A percentile compares a stretch with the other conserved stretches of the same genome.
Conservation (phyloP, 2,888 invertebrate genomes). For the Asteroscopus sphinx region DNA sequence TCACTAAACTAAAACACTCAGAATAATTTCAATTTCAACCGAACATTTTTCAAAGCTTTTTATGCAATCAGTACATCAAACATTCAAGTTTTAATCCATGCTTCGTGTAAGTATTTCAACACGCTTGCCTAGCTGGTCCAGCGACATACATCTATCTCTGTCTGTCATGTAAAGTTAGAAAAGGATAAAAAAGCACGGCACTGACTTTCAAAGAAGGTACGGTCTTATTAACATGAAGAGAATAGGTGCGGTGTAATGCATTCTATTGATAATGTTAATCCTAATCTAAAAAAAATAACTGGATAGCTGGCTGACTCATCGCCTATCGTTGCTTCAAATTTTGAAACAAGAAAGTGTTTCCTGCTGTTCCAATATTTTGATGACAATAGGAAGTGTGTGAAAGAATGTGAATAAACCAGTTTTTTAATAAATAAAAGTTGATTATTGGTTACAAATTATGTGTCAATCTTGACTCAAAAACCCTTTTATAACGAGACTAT, state of each 20-base stretch:
- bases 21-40: slow-evolving; percentile 43
- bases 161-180: slow-evolving; percentile 51
- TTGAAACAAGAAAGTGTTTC: slow-evolving; percentile 34
- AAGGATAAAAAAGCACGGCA: slow-evolving; percentile 53
- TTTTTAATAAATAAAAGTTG: not conserved
- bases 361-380: slow-evolving; percentile 37
- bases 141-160: slow-evolving; percentile 57
- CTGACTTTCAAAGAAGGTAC: slow-evolving; percentile 62
- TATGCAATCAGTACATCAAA: slow-evolving; percentile 73
- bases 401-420: not conserved
- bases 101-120: slow-evolving; percentile 87
- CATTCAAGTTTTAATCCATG: slow-evolving; percentile 85
- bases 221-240: slow-evolving; percentile 71
- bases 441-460: not conserved
- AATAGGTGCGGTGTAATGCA: slow-evolving; percentile 72
- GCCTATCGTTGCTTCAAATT: slow-evolving; percentile 25
- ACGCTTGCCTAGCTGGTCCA: slow-evolving; percentile 72
- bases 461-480: not conserved
- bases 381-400: slow-evolving; percentile 16
- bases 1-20: slow-evolving; percentile 37
- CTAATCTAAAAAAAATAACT: slow-evolving; percentile 57
- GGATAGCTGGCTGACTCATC: slow-evolving; percentile 48
- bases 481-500: too few relatives aligned
- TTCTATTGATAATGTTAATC: slow-evolving; percentile 64
- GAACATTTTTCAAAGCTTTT: slow-evolving; percentile 52